Evolutionary conservation across 2,888 invertebrate species (phyloP), one percentile per base, ranked within the genome.

Genomic region (Aquatica leii): DNA sequence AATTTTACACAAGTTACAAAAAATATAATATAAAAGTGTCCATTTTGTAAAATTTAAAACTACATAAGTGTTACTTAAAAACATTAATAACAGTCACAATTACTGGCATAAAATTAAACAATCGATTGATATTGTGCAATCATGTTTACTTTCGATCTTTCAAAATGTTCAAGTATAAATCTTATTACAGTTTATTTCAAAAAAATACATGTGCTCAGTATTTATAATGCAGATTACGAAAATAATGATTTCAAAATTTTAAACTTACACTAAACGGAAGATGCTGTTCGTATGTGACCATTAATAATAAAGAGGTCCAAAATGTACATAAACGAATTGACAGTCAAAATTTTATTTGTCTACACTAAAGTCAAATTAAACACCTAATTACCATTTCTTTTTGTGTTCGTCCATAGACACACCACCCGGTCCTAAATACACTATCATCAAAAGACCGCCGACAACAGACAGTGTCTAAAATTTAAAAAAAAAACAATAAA

Each of bases 381-480:
- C 34, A 55, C 58, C 53, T 24, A n/a, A 50, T 83, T 90, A 97
- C 97, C 97, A 99, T 82, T 94, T 93, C 85, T 99, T 99, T 86
- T 99, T 99, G 85, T 98, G 97, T 80, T 98, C 98, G 82, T 99
- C 99, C 95, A 99, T 97, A 67, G 98, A 98, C 40, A 98, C 97
- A 59, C 97, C 97, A 64, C 99, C 99, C 37, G 99, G 99, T 34
- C 99, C 99, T 68, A 98, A 87, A 68, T 95, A 95, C 9, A 99
- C 98, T 73, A 99, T 97, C 92, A 99, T 95, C 60, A 99, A 85
- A 18, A 99, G 89, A 54, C 98, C 99, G 68, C 99, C 99, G 78
- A 99, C 92, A 68, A 99, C 99, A 43, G 98, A 98, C 77, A 98
- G 85, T 41, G 99, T 99, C 94, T 99, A 89, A 64, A 93, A 93